Evolutionary conservation across 2,888 invertebrate species (phyloP).

Genomic region (Drosophila pullipes): DNA sequence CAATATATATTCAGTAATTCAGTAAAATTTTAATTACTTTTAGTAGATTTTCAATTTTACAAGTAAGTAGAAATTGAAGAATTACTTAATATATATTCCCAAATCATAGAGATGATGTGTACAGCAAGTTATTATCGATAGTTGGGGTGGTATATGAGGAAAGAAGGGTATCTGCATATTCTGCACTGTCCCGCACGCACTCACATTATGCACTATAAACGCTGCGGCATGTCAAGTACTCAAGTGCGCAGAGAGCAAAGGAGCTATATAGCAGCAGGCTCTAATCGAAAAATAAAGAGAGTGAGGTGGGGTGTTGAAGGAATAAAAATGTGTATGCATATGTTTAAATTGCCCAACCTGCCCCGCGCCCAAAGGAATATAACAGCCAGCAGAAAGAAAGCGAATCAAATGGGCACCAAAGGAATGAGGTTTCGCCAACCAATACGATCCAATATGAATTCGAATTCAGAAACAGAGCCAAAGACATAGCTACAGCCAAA

Average conservation of each 20-base stretch:
- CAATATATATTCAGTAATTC: background rate
- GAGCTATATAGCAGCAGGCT: background rate
- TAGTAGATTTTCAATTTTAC: background rate
- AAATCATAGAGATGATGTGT: background rate
- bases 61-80: background rate
- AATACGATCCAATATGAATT: constrained; percentile 17
- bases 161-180: constrained; percentile 24
- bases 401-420: constrained; percentile 68
- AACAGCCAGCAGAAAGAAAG: constrained; percentile 25
- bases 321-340: constrained; percentile 4
- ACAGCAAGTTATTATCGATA: background rate
- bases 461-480: constrained; percentile 14
- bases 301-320: background rate
- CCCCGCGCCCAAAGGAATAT: constrained; percentile 39
- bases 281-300: background rate
- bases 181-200: constrained; percentile 28
- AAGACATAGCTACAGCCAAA: constrained; percentile 10
- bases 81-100: background rate
- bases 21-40: background rate
- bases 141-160: background rate
- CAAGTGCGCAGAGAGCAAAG: constrained; percentile 22
- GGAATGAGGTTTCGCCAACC: constrained; percentile 62
- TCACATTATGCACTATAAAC: constrained; percentile 76
- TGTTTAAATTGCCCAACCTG: background rate
- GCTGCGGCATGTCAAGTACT: constrained; percentile 65